phyloP scores from a whole-genome alignment of 2,113 vertebrate genomes.

The Athene cunicularia region DNA sequence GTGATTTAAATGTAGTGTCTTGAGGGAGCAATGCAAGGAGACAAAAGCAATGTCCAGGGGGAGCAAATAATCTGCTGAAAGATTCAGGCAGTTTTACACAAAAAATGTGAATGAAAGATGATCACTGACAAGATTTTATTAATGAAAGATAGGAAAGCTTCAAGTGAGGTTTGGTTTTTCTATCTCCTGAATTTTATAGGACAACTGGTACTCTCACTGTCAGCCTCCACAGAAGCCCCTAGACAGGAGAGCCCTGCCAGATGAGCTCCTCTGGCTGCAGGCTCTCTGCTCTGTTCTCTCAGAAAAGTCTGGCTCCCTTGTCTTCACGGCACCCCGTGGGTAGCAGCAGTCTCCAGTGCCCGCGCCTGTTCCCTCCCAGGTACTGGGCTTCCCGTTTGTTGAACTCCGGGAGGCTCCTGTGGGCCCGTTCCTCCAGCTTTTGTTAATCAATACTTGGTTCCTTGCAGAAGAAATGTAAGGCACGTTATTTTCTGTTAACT shows the following conservation, averaged over 20 bases:
- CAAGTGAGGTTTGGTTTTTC: neutral
- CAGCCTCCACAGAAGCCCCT: neutral
- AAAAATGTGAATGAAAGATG: neutral
- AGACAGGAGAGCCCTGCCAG: neutral
- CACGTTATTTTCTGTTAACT: neutral
- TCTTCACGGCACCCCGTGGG: neutral
- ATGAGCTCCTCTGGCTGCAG: neutral
- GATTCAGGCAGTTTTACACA: neutral
- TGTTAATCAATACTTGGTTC: neutral
- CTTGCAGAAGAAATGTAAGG: neutral
- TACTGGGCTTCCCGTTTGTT: neutral
- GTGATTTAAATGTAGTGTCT: neutral
- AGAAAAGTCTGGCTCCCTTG: neutral
- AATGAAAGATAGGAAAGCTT: neutral
- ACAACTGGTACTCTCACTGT: neutral
- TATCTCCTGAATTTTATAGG: neutral
- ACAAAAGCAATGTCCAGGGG: slow-evolving; percentile 14
- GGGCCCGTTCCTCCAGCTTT: neutral
- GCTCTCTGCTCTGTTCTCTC: neutral
- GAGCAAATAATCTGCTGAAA: slow-evolving; percentile 2
- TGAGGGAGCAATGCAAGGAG: neutral
- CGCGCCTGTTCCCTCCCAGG: no score
- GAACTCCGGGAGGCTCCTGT: neutral
- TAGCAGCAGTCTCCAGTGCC: neutral
- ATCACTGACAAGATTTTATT: neutral